These are phyloP conservation scores for Zygogramma bicolorata DNA, from an alignment of 2,888 invertebrate species.

Conservation along the genomic window DNA sequence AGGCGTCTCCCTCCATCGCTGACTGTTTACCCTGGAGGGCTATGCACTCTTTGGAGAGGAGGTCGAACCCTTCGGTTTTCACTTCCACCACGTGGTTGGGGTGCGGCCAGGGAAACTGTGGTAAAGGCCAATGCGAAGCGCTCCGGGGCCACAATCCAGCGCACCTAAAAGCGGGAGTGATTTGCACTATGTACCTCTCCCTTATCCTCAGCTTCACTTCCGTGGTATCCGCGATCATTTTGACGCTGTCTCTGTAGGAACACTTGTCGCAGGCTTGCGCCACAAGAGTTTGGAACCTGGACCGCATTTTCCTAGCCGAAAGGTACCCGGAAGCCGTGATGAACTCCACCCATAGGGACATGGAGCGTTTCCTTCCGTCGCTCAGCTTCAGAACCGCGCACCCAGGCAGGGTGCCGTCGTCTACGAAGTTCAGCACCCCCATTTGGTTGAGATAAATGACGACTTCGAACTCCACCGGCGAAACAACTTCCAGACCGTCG, in stretches of 20 bases:
- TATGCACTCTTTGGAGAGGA: conserved; percentile 80
- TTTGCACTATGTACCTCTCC: conserved; percentile 84
- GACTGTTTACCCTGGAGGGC: conserved; percentile 78
- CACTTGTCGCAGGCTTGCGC: conserved; percentile 85
- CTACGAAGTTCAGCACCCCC: conserved; percentile 91
- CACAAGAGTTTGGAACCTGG: conserved; percentile 83
- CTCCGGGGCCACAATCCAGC: conserved; percentile 87
- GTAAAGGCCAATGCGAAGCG: conserved; percentile 85
- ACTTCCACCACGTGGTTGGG: conserved; percentile 83
- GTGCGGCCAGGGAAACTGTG: conserved; percentile 85
- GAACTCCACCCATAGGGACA: conserved; percentile 93
- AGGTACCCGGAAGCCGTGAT: conserved; percentile 89
- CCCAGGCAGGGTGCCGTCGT: conserved; percentile 85
- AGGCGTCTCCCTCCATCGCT: conserved; percentile 87
- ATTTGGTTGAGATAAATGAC: conserved; percentile 88
- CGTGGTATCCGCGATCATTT: conserved; percentile 85
- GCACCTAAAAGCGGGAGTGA: conserved; percentile 87
- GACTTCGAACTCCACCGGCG: conserved; percentile 85
- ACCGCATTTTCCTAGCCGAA: conserved; percentile 85
- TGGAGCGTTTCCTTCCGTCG: conserved; percentile 87
- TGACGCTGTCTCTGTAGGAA: conserved; percentile 81
- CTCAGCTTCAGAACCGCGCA: conserved; percentile 86
- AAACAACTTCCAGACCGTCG: conserved; percentile 83
- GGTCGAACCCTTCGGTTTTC: conserved; percentile 86
- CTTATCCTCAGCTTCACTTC: conserved; percentile 83